These are phyloP conservation scores for Zeus faber DNA, from an alignment of 2,113 vertebrate genomes.

Conservation along the genomic window DNA sequence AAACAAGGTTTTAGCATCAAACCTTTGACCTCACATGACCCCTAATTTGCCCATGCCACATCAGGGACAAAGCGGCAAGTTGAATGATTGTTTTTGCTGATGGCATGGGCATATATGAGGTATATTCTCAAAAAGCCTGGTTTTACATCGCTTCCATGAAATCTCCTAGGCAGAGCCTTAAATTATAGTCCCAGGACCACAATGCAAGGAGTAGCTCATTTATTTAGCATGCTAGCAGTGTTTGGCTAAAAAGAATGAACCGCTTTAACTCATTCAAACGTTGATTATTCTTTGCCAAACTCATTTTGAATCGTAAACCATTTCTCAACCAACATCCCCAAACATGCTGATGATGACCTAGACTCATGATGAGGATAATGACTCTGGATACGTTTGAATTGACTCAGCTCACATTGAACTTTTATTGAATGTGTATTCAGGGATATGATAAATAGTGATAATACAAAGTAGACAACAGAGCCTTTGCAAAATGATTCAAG, in stretches of 20 bases:
- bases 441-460: no score
- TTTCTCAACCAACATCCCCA: no score
- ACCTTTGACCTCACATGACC: constrained; percentile 17
- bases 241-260: constrained; percentile 54
- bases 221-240: constrained; percentile 27
- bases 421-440: no score
- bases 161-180: constrained; percentile 51
- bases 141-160: constrained; percentile 56
- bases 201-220: constrained; percentile 61
- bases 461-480: no score
- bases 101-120: constrained; percentile 25
- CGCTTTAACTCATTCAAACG: constrained; percentile 38
- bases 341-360: no score
- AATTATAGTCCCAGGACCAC: constrained; percentile 69
- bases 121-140: constrained; percentile 30
- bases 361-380: no score
- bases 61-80: background rate
- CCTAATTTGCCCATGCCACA: background rate
- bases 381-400: no score
- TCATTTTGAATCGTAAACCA: no score
- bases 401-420: no score
- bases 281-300: no score
- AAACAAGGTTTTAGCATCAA: background rate
- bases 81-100: constrained; percentile 13
- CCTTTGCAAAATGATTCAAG: no score